Percentiles rank a stretch among this genome's conserved stretches.
Evolutionary conservation across 2,888 invertebrate species (phyloP).

Genomic region (Brenthis daphne): DNA sequence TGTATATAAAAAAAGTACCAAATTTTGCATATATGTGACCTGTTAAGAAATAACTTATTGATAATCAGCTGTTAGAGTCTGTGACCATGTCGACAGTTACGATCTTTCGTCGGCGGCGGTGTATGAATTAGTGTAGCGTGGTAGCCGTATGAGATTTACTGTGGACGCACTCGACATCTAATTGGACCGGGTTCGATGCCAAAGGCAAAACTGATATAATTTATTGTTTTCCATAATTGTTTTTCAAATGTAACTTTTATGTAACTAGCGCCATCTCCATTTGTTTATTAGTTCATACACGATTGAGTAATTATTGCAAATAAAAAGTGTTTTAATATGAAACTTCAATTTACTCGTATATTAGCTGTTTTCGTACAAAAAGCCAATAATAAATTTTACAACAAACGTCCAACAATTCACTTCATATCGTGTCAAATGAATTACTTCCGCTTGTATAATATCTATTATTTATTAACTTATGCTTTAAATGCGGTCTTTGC

Average conservation of each 20-base stretch:
- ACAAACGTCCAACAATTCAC: slow-evolving; percentile 33
- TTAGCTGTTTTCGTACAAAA: slow-evolving; percentile 33
- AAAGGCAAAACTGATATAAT: slow-evolving; percentile 72
- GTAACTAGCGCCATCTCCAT: slow-evolving; percentile 34
- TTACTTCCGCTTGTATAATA: slow-evolving; percentile 35
- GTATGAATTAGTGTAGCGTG: slow-evolving; percentile 80
- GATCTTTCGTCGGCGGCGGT: slow-evolving; percentile 62
- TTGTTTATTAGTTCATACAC: slow-evolving; percentile 18
- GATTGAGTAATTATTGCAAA: slow-evolving; percentile 11
- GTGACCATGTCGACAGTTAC: slow-evolving; percentile 71
- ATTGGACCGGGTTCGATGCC: slow-evolving; percentile 77
- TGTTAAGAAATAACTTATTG: slow-evolving; percentile 55
- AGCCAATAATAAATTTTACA: slow-evolving; percentile 33
- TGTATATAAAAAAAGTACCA: slow-evolving; percentile 3
- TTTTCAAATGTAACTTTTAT: slow-evolving; percentile 50
- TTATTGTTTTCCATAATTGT: slow-evolving; percentile 78
- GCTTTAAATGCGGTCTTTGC: slow-evolving; percentile 26
- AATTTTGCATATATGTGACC: slow-evolving; percentile 41
- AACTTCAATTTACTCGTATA: slow-evolving; percentile 30
- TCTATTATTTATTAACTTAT: slow-evolving; percentile 32
- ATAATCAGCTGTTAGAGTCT: slow-evolving; percentile 67
- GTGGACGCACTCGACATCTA: slow-evolving; percentile 69
- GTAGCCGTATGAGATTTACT: slow-evolving; percentile 78
- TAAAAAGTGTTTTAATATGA: slow-evolving; percentile 47
- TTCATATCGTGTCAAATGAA: slow-evolving; percentile 35